phyloP scores from a whole-genome alignment of 2,797 vertebrate genomes.

The Apogon talboti region DNA sequence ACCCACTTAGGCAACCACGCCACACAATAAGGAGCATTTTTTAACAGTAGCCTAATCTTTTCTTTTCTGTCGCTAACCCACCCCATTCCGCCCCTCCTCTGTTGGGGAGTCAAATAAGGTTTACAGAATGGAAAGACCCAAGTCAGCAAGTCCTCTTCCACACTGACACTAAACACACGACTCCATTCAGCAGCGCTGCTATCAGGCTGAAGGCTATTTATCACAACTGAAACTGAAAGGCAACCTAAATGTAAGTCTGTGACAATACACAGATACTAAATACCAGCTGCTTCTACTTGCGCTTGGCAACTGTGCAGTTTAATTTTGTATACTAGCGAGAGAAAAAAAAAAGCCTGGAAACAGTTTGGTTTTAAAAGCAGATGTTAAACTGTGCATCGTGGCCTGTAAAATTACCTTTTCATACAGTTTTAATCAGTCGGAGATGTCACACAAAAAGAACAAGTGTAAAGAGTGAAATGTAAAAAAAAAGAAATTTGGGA shows the following conservation, averaged over 20 bases:
- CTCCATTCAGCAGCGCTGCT: slow-evolving; percentile 75
- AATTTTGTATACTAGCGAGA: slow-evolving; percentile 41
- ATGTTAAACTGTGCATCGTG: slow-evolving; percentile 45
- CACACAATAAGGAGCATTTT: slow-evolving; percentile 77
- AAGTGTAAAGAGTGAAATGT: background rate
- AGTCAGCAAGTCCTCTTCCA: slow-evolving; percentile 84
- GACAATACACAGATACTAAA: slow-evolving; percentile 71
- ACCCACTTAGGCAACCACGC: slow-evolving; percentile 73
- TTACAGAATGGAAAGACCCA: slow-evolving; percentile 82
- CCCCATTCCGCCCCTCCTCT: slow-evolving; percentile 61
- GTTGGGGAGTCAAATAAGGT: slow-evolving; percentile 81
- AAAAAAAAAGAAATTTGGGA: background rate
- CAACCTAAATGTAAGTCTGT: slow-evolving; percentile 70
- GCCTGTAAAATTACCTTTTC: slow-evolving; percentile 33
- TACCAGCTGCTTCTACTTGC: slow-evolving; percentile 60
- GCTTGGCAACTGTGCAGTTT: slow-evolving; percentile 54
- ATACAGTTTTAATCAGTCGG: slow-evolving; percentile 24
- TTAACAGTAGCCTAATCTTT: slow-evolving; percentile 79
- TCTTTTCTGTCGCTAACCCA: slow-evolving; percentile 57
- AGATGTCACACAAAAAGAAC: background rate
- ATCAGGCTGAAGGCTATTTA: slow-evolving; percentile 77
- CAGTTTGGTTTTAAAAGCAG: slow-evolving; percentile 50
- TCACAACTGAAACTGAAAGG: slow-evolving; percentile 73
- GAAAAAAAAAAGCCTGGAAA: slow-evolving; percentile 22
- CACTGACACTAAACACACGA: slow-evolving; percentile 81